These are phyloP conservation scores for Encarsia formosa DNA, from an alignment of 2,888 invertebrate genomes.

Conservation along the genomic window DNA sequence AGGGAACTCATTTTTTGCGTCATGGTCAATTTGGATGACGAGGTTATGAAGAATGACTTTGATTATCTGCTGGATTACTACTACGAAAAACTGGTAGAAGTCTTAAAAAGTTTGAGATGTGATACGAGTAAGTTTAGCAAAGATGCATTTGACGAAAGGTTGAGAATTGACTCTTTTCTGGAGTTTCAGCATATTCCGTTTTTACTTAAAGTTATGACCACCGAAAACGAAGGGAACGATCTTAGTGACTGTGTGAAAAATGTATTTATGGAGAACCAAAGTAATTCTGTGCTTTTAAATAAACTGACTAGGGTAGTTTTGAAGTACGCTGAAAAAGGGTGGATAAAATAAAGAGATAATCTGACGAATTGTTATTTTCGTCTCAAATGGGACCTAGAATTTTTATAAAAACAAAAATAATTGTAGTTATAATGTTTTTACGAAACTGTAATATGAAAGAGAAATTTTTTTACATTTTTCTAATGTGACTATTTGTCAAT, in stretches of 20 bases:
- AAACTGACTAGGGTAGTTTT: not conserved
- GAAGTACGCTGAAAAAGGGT: conserved; percentile 5
- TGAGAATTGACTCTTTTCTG: conserved; percentile 30
- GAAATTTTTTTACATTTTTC: too few species aligned
- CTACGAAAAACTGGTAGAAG: not conserved
- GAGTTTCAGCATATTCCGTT: conserved; percentile 38
- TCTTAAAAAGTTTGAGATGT: not conserved
- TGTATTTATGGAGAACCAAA: too few species aligned
- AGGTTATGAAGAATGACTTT: not conserved
- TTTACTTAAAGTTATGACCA: conserved; percentile 37
- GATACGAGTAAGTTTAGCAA: conserved; percentile 14
- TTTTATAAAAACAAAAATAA: too few species aligned
- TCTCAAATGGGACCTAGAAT: too few species aligned
- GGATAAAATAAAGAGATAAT: too few species aligned
- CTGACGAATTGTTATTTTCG: too few species aligned
- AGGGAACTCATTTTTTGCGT: conserved; percentile 2
- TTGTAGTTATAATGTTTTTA: too few species aligned
- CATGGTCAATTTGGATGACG: not conserved
- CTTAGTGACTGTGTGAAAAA: too few species aligned
- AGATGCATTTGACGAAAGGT: conserved; percentile 32
- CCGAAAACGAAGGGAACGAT: too few species aligned
- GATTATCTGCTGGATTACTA: conserved; percentile 4
- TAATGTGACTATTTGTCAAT: too few species aligned
- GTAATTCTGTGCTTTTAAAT: not conserved
- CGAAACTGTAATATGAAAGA: too few species aligned